phyloP scores from a whole-genome alignment of 2,113 vertebrate species.

The Corythornis madagascariensis region DNA sequence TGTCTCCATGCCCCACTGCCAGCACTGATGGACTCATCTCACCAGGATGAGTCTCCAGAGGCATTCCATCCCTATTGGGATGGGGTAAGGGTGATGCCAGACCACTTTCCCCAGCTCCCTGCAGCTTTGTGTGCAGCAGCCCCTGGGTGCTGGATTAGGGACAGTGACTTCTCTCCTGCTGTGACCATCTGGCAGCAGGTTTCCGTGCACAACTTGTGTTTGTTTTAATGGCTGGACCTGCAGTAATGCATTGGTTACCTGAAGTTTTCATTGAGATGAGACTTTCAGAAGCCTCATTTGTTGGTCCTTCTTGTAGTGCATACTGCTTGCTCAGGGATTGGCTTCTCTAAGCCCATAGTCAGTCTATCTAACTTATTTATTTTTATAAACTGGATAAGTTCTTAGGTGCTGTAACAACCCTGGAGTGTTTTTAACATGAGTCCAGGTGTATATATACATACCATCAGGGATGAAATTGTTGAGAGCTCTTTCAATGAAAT shows the following conservation, averaged over 20 bases:
- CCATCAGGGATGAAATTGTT: not conserved
- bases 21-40: accelerated
- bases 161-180: not conserved
- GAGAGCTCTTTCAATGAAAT: conserved; percentile 14
- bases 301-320: not conserved
- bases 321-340: not conserved
- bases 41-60: not conserved
- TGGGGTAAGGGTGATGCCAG: not conserved
- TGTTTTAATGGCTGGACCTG: not conserved
- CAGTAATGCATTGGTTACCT: not conserved
- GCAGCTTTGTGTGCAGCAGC: not conserved
- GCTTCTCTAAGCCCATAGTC: not conserved
- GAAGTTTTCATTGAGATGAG: not conserved
- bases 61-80: accelerated
- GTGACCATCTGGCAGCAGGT: not conserved
- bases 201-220: not conserved
- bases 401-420: not conserved
- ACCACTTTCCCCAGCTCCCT: not conserved
- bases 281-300: not conserved
- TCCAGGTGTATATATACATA: not conserved
- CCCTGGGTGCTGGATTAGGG: not conserved
- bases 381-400: not conserved
- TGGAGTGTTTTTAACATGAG: not conserved
- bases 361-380: not conserved
- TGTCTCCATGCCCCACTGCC: not conserved